Evolutionary conservation across 2,797 vertebrate genomes (phyloP).

Genomic region (Eurystomus glaucurus): DNA sequence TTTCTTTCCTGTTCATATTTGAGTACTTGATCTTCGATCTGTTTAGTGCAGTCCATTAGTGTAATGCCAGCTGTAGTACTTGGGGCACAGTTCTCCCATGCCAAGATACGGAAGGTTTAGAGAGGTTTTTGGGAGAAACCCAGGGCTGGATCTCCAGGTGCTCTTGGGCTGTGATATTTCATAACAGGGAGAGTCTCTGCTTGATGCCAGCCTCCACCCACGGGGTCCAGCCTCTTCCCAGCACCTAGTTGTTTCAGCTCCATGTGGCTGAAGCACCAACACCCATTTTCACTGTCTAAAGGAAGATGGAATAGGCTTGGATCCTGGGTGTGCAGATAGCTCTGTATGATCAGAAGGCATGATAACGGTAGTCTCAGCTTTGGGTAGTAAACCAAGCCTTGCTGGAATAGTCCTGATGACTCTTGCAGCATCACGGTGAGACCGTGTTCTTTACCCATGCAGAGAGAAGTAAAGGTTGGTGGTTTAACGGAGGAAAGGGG

Average conservation of each 20-base stretch:
- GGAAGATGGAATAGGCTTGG: background rate
- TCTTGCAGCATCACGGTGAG: background rate
- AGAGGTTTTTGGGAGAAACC: background rate
- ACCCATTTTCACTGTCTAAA: background rate
- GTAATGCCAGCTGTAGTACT: background rate
- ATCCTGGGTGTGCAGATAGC: background rate
- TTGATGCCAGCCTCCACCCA: background rate
- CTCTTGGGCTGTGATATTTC: background rate
- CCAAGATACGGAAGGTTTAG: background rate
- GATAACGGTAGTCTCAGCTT: fast-evolving
- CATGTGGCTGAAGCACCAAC: background rate
- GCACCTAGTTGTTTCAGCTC: background rate
- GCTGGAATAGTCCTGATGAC: background rate
- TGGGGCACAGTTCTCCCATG: background rate
- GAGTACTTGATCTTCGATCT: background rate
- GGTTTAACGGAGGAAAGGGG: background rate
- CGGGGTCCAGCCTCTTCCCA: no score
- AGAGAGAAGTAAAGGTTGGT: background rate
- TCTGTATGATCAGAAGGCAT: fast-evolving
- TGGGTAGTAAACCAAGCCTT: background rate
- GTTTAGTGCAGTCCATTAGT: background rate
- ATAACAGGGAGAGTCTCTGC: background rate
- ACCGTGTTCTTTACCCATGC: fast-evolving
- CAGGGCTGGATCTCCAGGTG: background rate
- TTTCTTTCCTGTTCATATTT: background rate